phyloP scores from a whole-genome alignment of 2,113 vertebrate species.

The Dicaeum eximium region DNA sequence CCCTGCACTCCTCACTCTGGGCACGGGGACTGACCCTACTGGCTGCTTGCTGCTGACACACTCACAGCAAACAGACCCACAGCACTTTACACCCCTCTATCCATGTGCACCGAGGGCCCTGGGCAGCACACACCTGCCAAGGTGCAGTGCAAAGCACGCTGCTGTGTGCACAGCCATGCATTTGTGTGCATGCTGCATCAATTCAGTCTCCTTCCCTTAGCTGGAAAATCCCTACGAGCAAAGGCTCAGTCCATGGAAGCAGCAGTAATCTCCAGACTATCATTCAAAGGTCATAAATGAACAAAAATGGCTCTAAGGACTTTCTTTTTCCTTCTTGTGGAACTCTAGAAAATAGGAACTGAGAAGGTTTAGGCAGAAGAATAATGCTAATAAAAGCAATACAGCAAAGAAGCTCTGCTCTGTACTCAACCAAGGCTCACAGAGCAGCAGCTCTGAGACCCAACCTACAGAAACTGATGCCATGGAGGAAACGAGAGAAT shows the following conservation, averaged over 20 bases:
- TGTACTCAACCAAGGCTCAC: not conserved
- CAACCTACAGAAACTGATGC: not conserved
- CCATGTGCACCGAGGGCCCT: not conserved
- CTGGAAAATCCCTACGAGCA: not conserved
- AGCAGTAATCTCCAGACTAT: not conserved
- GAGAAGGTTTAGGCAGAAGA: not conserved
- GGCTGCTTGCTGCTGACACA: not conserved
- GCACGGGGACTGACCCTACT: rapidly evolving
- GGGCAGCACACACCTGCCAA: not conserved
- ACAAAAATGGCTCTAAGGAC: not conserved
- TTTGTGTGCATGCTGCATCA: not conserved
- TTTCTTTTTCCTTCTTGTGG: not conserved
- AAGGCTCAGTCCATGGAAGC: not conserved
- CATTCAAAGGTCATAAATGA: not conserved
- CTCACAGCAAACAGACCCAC: not conserved
- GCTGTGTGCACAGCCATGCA: not conserved
- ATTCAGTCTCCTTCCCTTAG: not conserved
- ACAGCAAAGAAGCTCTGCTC: not conserved
- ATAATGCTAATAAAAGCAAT: not conserved
- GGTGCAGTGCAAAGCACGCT: not conserved
- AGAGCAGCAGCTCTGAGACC: not conserved
- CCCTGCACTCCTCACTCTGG: not conserved
- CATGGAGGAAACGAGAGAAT: not conserved
- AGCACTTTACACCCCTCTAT: rapidly evolving
- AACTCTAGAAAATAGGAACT: not conserved